Evolutionary conservation across 2,797 vertebrate genomes (phyloP), one percentile per base, ranked within the genome.

Genomic region (Ibycter americanus): DNA sequence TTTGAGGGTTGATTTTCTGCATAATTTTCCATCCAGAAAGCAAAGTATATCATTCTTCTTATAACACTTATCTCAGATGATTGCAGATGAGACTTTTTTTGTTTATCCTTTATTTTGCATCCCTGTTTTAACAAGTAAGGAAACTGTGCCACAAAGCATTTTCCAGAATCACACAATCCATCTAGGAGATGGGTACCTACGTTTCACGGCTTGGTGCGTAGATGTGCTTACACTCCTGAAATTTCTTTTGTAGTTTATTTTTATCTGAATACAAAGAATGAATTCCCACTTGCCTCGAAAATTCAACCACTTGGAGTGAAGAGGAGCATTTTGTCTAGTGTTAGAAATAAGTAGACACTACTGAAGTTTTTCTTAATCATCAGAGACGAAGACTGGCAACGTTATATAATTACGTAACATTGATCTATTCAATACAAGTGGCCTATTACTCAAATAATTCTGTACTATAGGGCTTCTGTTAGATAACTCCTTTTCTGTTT

Each of bases 401-500:
- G 18, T 65, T 68, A n/a, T 92, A 42, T 92, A 93, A 93, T 96
- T 96, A 89, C 21, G 26, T 94, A 96, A 92, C 88, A 83, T 86
- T 90, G 87, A 93, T 97, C 67, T 89, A 73, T 96, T 95, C 77
- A 56, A 80, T 93, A 38, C 71, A 87, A 93, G 73, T 89, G 77
- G 40, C 47, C 78, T 89, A 58, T 88, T 95, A 83, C 86, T 94
- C 70, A 91, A 94, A 84, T 92, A 9, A 87, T 88, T 97, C 89
- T 78, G 59, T 89, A 74, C 90, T 96, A 94, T 95, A 92, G 65
- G 49, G 58, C 15, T 91, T 97, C 89, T 96, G 87, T 96, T 96
- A 96, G 84, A 90, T 96, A 95, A 96, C 44, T 91, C 68, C 26
- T 95, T 96, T 97, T 93, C 71, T 89, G 46, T 91, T 96, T 97